Evolutionary conservation across 2,888 invertebrate genomes (phyloP).

Genomic region (Fragum whitleyi): DNA sequence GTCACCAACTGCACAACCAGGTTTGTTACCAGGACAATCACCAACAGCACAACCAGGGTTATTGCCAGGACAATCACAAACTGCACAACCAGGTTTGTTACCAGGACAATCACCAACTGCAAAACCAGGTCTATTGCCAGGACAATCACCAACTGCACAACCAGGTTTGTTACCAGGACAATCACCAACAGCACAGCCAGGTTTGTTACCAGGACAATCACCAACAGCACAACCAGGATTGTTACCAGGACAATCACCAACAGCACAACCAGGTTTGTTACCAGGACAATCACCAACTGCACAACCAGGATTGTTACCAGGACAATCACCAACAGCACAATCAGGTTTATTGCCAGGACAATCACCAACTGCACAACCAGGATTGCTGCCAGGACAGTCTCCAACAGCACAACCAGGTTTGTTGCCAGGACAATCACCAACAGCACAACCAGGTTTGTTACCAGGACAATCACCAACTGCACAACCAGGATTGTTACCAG

Average conservation of each 20-base stretch:
- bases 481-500: conserved; percentile 42
- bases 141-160: conserved; percentile 50
- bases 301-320: conserved; percentile 45
- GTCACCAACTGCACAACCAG: conserved; percentile 46
- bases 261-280: conserved; percentile 38
- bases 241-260: conserved; percentile 46
- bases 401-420: conserved; percentile 54
- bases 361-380: conserved; percentile 54
- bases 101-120: conserved; percentile 56
- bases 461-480: conserved; percentile 56
- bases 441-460: conserved; percentile 49
- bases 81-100: conserved; percentile 49
- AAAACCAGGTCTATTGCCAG: conserved; percentile 45
- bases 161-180: conserved; percentile 62
- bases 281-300: conserved; percentile 61
- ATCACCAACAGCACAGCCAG: conserved; percentile 43
- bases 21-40: conserved; percentile 42
- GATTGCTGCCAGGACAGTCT: conserved; percentile 39
- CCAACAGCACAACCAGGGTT: conserved; percentile 56
- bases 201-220: conserved; percentile 41
- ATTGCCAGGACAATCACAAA: conserved; percentile 46
- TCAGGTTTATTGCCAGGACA: conserved; percentile 50
- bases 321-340: conserved; percentile 60
- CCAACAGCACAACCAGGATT: conserved; percentile 60
- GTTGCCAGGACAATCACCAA: conserved; percentile 49